phyloP scores from a whole-genome alignment of 2,888 invertebrate genomes.

The Habroteleia sp. region DNA sequence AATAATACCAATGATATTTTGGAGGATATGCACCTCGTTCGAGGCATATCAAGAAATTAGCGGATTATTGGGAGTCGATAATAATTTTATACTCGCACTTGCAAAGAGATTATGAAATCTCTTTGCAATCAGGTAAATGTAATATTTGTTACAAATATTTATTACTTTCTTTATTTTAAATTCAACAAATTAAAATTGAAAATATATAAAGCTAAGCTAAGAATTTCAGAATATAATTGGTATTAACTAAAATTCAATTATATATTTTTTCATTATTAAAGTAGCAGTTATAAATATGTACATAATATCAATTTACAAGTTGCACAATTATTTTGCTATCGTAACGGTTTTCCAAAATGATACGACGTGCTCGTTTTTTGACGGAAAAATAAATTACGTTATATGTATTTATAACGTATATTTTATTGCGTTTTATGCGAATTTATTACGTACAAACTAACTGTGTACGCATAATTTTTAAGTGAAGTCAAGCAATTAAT shows the following conservation, averaged over 20 bases:
- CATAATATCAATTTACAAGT: slow-evolving; percentile 11
- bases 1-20: slow-evolving; percentile 53
- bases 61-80: slow-evolving; percentile 19
- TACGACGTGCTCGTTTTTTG: not conserved
- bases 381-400: slow-evolving; percentile 10
- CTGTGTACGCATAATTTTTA: not conserved
- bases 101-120: no score
- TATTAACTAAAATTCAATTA: not conserved
- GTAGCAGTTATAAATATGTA: not conserved
- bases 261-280: not conserved
- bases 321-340: not conserved
- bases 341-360: slow-evolving; percentile 6
- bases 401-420: not conserved
- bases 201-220: not conserved
- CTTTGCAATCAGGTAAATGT: no score
- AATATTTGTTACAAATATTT: not conserved
- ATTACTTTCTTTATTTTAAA: not conserved
- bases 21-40: slow-evolving; percentile 13
- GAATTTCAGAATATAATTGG: no score
- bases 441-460: slow-evolving; percentile 5
- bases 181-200: not conserved
- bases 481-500: no score
- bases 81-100: no score
- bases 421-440: slow-evolving; percentile 1
- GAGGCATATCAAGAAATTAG: slow-evolving; percentile 22